A percentile compares a stretch with the other conserved stretches of the same genome.
phyloP scores from a whole-genome alignment of 2,888 invertebrate genomes.

The Melieria crassipennis region DNA sequence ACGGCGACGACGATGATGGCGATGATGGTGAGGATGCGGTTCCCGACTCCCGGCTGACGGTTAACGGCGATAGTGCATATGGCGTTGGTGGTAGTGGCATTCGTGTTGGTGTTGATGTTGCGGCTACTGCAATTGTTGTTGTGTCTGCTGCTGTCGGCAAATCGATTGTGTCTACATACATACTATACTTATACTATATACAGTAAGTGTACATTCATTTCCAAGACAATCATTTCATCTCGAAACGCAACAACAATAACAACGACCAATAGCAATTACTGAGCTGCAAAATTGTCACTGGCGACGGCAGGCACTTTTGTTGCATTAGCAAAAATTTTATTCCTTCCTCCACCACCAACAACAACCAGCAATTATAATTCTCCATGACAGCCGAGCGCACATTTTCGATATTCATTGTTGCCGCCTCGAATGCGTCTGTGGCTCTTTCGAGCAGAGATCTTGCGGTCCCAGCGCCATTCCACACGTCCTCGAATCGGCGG shows the following conservation, averaged over 20 bases:
- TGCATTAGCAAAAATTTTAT: slow-evolving; percentile 12
- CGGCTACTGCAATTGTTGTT: background rate
- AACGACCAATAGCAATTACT: background rate
- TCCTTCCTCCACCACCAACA: background rate
- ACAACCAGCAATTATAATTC: no score
- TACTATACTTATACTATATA: background rate
- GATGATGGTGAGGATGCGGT: background rate
- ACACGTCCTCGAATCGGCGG: slow-evolving; percentile 18
- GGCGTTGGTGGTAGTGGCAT: no score
- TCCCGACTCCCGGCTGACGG: background rate
- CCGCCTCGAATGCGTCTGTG: slow-evolving; percentile 5
- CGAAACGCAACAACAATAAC: no score
- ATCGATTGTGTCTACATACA: background rate
- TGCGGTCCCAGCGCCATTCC: slow-evolving; percentile 24
- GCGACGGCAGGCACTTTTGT: background rate
- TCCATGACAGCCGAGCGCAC: background rate
- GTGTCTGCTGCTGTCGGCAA: background rate
- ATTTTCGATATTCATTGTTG: background rate
- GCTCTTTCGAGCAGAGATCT: background rate
- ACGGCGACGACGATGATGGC: background rate
- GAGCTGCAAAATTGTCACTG: background rate
- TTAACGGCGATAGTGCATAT: no score
- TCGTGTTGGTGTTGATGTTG: background rate
- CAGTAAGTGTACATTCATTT: background rate
- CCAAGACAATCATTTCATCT: no score